Evolutionary conservation across 2,113 vertebrate genomes (phyloP), one percentile per base, ranked within the genome.

Genomic region (Indri indri): DNA sequence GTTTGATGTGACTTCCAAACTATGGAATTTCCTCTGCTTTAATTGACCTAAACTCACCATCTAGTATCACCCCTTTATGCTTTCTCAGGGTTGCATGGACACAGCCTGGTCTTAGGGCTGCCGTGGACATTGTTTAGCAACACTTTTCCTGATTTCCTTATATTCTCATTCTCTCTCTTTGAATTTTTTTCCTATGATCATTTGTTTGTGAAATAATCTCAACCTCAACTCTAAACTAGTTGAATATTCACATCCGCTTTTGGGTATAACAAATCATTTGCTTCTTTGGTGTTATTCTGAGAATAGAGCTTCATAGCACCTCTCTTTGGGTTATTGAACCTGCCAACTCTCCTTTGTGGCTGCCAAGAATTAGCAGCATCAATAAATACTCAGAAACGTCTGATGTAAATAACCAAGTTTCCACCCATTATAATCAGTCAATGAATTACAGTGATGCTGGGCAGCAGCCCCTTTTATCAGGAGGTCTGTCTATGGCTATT

Each of bases 351-450:
- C 88, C 90, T n/a, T 93, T 84, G 91, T 90, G 50, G 79, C 87
- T 98, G 97, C 95, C 97, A 97, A 97, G 96, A 95, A 90, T 93
- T 93, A 97, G 91, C 83, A 95, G 90, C 71, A 94, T 96, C 97
- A 97, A 85, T 92, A 95, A 95, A 93, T 90, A 92, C 91, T 90
- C 90, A 91, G 92, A 77, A 95, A 97, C 96, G 65, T 93, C 92
- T 92, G 87, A 77, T 90, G 88, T 97, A 96, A 96, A 96, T 90
- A 95, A 88, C 63, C 42, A 89, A 81, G 54, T 96, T 90, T 95
- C 88, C 68, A 85, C 92, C 94, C 95, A 92, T 94, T 96, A 32
- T 73, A 97, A 96, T 88, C 80, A 95, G 93, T 96, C 37, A 90
- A 90, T 94, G 96, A 97, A 92, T 94, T 57, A 96, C 59, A 42